Evolutionary conservation across 1,140 invertebrate species (phyloP).

Genomic region (Diploscapter pachys): DNA sequence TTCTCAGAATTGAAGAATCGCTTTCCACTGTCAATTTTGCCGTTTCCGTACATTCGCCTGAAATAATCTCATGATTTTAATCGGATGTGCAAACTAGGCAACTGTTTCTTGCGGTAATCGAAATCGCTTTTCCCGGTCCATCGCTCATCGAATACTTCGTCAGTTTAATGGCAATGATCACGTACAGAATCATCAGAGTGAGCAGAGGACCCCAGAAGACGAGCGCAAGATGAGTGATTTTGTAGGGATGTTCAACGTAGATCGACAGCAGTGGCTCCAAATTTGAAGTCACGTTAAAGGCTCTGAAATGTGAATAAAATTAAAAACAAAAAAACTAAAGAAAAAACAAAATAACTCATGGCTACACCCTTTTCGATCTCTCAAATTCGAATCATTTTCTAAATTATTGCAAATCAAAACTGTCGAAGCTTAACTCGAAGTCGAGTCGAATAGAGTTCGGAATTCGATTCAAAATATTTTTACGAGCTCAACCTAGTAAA

Average conservation of each 20-base stretch:
- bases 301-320: neutral
- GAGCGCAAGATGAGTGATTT: constrained; percentile 42
- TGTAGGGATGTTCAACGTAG: constrained; percentile 28
- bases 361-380: neutral
- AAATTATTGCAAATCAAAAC: neutral
- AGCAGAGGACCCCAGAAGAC: constrained; percentile 57
- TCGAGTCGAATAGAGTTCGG: no score
- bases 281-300: neutral
- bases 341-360: neutral
- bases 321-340: neutral
- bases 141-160: constrained; percentile 40
- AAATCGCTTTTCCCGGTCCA: neutral
- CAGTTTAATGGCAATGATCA: constrained; percentile 44
- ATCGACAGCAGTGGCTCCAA: constrained; percentile 1
- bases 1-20: no score
- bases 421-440: neutral
- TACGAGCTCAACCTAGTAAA: no score
- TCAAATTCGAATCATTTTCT: neutral
- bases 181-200: constrained; percentile 46
- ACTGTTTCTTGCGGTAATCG: neutral
- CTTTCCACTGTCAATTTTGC: no score
- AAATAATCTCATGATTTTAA: no score
- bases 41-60: no score
- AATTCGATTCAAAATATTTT: no score
- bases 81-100: no score